Conservation (phyloP, 1,140 invertebrate species). For the Neuroterus valhalla region DNA sequence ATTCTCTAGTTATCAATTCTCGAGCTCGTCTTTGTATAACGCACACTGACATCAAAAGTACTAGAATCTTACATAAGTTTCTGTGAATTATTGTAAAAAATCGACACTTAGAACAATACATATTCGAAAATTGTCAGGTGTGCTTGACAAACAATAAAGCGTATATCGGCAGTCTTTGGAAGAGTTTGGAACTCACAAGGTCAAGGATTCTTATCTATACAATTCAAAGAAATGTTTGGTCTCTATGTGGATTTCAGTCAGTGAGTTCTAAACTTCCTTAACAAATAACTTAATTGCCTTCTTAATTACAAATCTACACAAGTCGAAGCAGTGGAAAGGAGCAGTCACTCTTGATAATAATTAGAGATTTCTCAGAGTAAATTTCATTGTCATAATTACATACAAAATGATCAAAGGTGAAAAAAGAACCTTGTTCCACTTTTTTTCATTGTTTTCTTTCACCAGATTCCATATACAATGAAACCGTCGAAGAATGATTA, state of each 20-base stretch:
- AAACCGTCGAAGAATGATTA: no score
- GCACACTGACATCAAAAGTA: no score
- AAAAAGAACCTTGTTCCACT: no score
- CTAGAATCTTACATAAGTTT: slow-evolving; percentile 1
- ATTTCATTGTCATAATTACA: no score
- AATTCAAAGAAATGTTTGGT: background rate
- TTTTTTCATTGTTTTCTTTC: no score
- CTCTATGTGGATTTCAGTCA: slow-evolving; percentile 38
- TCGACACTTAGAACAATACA: no score
- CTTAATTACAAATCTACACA: slow-evolving; percentile 10
- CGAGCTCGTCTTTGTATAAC: no score
- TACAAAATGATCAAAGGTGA: no score
- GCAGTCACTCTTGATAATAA: background rate
- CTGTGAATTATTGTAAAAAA: no score
- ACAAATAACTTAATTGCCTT: slow-evolving; percentile 8
- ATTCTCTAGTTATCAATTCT: no score
- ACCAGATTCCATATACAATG: no score
- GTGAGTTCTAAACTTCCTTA: slow-evolving; percentile 33
- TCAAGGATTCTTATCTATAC: slow-evolving; percentile 23
- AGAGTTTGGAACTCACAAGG: slow-evolving; percentile 43
- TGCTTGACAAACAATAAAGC: slow-evolving; percentile 37
- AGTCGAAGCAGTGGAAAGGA: background rate
- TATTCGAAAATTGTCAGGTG: slow-evolving; percentile 33
- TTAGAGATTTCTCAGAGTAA: background rate
- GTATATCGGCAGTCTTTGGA: slow-evolving; percentile 55